Conservation (phyloP, 2,797 vertebrate genomes). For the Danio choprae region DNA sequence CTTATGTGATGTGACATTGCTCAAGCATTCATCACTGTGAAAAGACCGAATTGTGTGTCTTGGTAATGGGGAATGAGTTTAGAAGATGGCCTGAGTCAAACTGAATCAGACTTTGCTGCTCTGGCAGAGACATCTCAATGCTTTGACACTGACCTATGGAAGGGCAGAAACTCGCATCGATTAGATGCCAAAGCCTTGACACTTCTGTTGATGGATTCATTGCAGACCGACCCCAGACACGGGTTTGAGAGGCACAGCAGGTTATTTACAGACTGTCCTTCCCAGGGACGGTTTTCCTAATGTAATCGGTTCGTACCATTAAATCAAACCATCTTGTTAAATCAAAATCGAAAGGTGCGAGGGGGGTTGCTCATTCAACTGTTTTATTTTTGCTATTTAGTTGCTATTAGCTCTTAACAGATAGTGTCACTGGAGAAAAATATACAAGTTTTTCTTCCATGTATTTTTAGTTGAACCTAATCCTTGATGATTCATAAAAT, state of each 20-base stretch:
- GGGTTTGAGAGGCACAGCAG: slow-evolving; percentile 25
- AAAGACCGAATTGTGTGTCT: not conserved
- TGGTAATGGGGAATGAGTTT: slow-evolving; percentile 14
- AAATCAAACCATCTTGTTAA: slow-evolving; percentile 4
- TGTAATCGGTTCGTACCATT: slow-evolving; percentile 5
- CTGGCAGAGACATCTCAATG: slow-evolving; percentile 37
- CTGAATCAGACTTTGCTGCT: slow-evolving; percentile 21
- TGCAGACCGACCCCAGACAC: slow-evolving; percentile 16
- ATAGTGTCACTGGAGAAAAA: too few relatives aligned
- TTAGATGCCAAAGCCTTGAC: slow-evolving; percentile 45
- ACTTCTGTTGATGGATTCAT: slow-evolving; percentile 43
- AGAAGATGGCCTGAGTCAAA: slow-evolving; percentile 22
- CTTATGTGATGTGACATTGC: not conserved
- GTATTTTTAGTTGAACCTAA: too few relatives aligned
- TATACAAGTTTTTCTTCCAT: too few relatives aligned
- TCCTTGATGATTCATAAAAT: too few relatives aligned
- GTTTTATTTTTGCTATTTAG: too few relatives aligned
- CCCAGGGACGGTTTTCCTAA: not conserved
- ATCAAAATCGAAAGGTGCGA: not conserved
- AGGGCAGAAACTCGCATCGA: slow-evolving; percentile 35
- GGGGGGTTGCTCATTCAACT: too few relatives aligned
- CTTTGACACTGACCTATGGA: slow-evolving; percentile 48
- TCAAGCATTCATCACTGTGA: slow-evolving; percentile 22
- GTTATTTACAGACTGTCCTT: slow-evolving; percentile 24
- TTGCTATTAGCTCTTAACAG: too few relatives aligned